These are phyloP conservation scores for Byasa hedistus DNA, from an alignment of 2,888 invertebrate genomes.

Conservation along the genomic window DNA sequence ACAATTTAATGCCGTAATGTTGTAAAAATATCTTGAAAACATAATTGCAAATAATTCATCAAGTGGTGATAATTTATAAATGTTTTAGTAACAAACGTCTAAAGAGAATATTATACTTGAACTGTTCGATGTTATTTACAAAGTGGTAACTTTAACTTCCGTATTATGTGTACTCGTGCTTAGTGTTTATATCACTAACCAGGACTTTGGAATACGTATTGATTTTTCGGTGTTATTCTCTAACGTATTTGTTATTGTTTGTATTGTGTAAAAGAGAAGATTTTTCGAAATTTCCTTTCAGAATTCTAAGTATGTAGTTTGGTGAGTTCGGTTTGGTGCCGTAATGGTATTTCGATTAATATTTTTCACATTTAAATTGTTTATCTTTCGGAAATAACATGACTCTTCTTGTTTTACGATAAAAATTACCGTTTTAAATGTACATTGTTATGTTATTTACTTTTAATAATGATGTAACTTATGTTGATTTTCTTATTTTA, in stretches of 20 bases:
- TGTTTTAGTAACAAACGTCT: background rate
- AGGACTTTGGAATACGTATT: background rate
- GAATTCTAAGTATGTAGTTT: background rate
- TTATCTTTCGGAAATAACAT: too few species aligned
- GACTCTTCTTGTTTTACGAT: background rate
- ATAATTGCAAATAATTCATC: background rate
- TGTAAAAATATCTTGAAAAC: too few species aligned
- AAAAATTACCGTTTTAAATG: background rate
- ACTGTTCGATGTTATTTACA: background rate
- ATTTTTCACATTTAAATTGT: background rate
- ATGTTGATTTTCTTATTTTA: background rate
- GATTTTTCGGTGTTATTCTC: background rate
- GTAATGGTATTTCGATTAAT: background rate
- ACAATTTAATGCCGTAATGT: background rate
- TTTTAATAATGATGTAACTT: background rate
- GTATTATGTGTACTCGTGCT: background rate
- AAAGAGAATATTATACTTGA: background rate
- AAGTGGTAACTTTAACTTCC: background rate
- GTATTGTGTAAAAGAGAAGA: background rate
- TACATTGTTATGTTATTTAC: background rate
- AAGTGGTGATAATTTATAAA: background rate
- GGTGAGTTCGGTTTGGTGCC: conserved; percentile 5
- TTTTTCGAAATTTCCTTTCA: background rate
- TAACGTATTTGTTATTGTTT: background rate
- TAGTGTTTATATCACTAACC: conserved; percentile 4